Base-by-base conservation (phyloP, 2,113 vertebrate genomes). In the Trogon surrucura region DNA sequence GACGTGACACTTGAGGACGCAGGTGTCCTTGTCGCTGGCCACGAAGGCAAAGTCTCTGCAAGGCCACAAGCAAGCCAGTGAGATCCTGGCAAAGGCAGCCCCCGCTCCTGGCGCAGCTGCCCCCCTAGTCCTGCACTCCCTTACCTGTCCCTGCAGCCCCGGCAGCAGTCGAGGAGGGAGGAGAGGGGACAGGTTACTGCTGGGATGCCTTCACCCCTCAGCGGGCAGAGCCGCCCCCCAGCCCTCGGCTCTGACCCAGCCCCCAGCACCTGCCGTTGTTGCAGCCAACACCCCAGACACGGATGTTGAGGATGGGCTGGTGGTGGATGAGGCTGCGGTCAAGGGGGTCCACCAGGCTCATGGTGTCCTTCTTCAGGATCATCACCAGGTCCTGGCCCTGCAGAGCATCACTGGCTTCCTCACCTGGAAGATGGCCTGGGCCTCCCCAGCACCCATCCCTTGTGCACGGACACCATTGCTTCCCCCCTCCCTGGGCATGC, bases 281-380 rank as follows among this genome's bases (percentile, higher is more conserved):
- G 98, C 99, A 99, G 97, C 99, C 99, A 91, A 99, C 99, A 1
- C 99, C 99, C 99, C 99, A 99, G 30, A 99, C 99, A 6, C 99
- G 99, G 91, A 99, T 99, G 97, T 99, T 99, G 95, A 99, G 98
- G 96, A 99, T 99, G 97, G 99, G 99, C 95, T 99, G 99, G 95
- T 97, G 97, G 93, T 99, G 99, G 91, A 99, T 98, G 70, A 99
- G 98, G 94, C 98, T 99, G 97, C 93, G 98, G 97, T 99, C 98
- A 11, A 99, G 89, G 5, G 99, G 99, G 91, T 99, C 99, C 97
- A 99, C 97, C 51, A 99, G 95, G 75, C 98, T 99, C 96, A 99
- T 98, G 18, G 98, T 99, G 97, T 99, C 99, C 92, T 99, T 99
- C 98, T 99, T 99, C 94, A 99, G 97, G 77, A 99, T 98, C 98